These are phyloP conservation scores for Cephonodes hylas DNA, from an alignment of 2,888 invertebrate genomes.

Conservation along the genomic window DNA sequence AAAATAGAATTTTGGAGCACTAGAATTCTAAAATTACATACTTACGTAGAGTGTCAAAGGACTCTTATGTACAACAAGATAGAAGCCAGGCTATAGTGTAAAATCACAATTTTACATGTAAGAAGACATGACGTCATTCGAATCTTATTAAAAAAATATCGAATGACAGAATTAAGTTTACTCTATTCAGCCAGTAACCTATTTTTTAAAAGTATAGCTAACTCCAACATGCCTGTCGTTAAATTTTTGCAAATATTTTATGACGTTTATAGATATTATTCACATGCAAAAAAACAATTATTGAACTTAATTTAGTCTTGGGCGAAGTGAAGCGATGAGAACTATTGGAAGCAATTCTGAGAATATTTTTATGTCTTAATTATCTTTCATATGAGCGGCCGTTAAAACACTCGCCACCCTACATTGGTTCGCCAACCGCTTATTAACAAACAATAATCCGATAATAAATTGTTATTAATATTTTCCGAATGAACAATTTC, in stretches of 20 bases:
- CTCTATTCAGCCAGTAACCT: too few relatives aligned
- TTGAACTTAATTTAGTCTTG: conserved; percentile 20
- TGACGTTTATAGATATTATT: background rate
- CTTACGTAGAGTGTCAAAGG: too few relatives aligned
- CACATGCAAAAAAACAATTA: conserved; percentile 20
- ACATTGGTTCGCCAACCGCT: conserved; percentile 30
- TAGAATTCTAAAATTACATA: too few relatives aligned
- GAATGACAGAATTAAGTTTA: too few relatives aligned
- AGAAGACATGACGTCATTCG: too few relatives aligned
- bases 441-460: conserved; percentile 59
- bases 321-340: conserved; percentile 18
- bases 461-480: conserved; percentile 53
- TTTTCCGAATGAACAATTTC: conserved; percentile 41
- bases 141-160: too few relatives aligned
- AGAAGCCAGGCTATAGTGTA: too few relatives aligned
- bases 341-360: conserved; percentile 34
- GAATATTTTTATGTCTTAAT: conserved; percentile 59
- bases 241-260: background rate
- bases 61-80: too few relatives aligned
- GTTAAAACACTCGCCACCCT: conserved; percentile 35
- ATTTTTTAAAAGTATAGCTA: too few relatives aligned
- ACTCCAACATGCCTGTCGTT: too few relatives aligned
- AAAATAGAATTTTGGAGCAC: too few relatives aligned
- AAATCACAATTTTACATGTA: too few relatives aligned
- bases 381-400: conserved; percentile 36